Percentiles rank a stretch among this genome's conserved stretches.
phyloP scores from a whole-genome alignment of 92 coral and sea anemone species.

The Blastomussa wellsi region DNA sequence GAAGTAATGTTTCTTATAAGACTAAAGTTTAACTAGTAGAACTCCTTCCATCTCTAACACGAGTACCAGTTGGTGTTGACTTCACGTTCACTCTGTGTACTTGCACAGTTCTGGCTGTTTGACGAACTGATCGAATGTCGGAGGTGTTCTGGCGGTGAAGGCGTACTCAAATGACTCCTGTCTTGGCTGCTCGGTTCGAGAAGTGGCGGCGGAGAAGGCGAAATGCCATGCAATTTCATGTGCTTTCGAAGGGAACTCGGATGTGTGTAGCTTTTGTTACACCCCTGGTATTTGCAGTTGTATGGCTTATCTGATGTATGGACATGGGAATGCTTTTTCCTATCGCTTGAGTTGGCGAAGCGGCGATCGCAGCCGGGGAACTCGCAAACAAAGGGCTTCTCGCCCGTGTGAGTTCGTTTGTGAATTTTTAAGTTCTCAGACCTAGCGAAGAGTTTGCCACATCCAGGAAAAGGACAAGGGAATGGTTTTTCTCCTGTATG shows the following conservation, averaged over 20 bases:
- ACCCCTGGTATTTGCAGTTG: conserved; percentile 95
- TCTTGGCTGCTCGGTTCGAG: conserved; percentile 63
- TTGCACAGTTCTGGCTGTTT: conserved; percentile 48
- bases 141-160: conserved; percentile 70
- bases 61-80: conserved; percentile 79
- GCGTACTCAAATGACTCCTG: conserved; percentile 55
- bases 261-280: conserved; percentile 98
- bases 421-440: conserved; percentile 98
- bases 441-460: conserved; percentile 98
- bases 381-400: conserved; percentile 96
- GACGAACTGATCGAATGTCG: conserved; percentile 56
- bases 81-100: conserved; percentile 52
- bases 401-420: conserved; percentile 98
- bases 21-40: not conserved
- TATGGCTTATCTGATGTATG: conserved; percentile 99
- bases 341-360: conserved; percentile 99
- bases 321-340: conserved; percentile 98
- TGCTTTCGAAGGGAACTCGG: conserved; percentile 98
- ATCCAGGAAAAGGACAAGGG: conserved; percentile 97
- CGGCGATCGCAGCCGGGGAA: conserved; percentile 97
- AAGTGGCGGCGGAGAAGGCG: conserved; percentile 85
- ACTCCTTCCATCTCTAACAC: conserved; percentile 34
- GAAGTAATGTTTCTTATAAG: not conserved
- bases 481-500: conserved; percentile 99
- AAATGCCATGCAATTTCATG: conserved; percentile 94